Evolutionary conservation across 2,113 vertebrate species (phyloP), one percentile per base, ranked within the genome.

Genomic region (Forbesichthys papilliferus): DNA sequence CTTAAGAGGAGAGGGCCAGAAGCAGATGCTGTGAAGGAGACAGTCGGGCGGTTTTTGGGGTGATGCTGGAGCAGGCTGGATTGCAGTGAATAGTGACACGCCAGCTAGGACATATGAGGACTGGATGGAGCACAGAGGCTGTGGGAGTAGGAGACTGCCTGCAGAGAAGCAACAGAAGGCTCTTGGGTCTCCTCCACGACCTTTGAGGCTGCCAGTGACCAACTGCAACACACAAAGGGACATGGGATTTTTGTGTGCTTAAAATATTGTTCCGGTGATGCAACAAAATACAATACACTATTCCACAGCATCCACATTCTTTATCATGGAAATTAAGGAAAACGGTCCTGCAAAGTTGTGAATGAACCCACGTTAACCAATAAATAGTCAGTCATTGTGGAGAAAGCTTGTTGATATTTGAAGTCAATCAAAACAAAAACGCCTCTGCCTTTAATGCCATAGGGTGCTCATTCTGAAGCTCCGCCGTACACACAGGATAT

Each of bases 161-260:
- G 48, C 55, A 57, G 58, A 53, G 64, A 75, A 70, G 71, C 70
- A 60, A 67, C 42, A 65, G 63, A 74, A 66, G 52, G 64, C n/a
- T 74, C 73, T 82, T 63, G 69, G 69, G 53, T 79, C 56, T 74
- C 71, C 67, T 81, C 74, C 78, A 59, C 77, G 60, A 77, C 42
- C 60, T 11, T 27, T 33, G 64, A 77, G 62, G 64, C 59, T 11
- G 68, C 66, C 70, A n/a, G 74, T 7, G 60, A 52, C 55, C 48
- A 62, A 74, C 80, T 79, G 84, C 63, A 83, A 79, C 62, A 81
- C 59, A 80, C 51, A 79, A 8, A 71, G 48, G 48, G 34, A 27
- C 52, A 48, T 53, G 7, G 58, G 11, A 63, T 9, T 12, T 61
- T 71, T 42, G 7, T 8, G 1, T 54, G 10, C 18, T 58, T 18